phyloP scores from a whole-genome alignment of 2,888 invertebrate species.

The Drosophila pseudotakahashii region DNA sequence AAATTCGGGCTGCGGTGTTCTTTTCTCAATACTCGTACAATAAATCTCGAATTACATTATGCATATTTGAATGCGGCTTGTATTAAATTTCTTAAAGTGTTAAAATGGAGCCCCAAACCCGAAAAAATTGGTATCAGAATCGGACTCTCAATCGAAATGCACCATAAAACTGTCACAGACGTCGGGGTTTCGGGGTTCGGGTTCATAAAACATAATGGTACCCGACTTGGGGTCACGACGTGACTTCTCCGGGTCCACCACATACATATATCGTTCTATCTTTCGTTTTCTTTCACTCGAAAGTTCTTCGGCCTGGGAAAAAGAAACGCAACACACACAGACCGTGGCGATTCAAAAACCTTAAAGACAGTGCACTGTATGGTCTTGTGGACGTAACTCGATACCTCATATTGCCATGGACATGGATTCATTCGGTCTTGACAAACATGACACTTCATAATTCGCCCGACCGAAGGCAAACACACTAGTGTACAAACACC shows the following conservation, averaged over 20 bases:
- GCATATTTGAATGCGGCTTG: constrained; percentile 69
- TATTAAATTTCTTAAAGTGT: constrained; percentile 69
- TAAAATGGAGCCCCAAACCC: constrained; percentile 36
- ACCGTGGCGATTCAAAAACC: constrained; percentile 12
- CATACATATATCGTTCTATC: background rate
- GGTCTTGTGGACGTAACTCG: constrained; percentile 61
- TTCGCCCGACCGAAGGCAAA: constrained; percentile 45
- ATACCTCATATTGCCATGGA: constrained; percentile 58
- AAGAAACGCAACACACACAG: constrained; percentile 10
- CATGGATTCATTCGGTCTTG: constrained; percentile 53
- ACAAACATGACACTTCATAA: constrained; percentile 74
- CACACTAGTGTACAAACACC: constrained; percentile 40
- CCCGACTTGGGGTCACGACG: constrained; percentile 55
- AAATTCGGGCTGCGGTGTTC: constrained; percentile 22
- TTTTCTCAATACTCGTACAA: constrained; percentile 64
- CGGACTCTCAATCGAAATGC: constrained; percentile 69
- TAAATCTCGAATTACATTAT: constrained; percentile 74
- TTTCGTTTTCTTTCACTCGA: constrained; percentile 50
- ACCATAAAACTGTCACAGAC: constrained; percentile 73
- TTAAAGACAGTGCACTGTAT: constrained; percentile 16
- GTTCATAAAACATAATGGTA: constrained; percentile 68
- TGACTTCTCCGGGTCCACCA: constrained; percentile 31
- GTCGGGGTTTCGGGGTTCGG: constrained; percentile 9
- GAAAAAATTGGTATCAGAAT: constrained; percentile 28
- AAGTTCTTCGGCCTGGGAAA: constrained; percentile 69